Evolutionary conservation across 2,113 vertebrate species (phyloP).

Genomic region (Pachycephala philippinensis): DNA sequence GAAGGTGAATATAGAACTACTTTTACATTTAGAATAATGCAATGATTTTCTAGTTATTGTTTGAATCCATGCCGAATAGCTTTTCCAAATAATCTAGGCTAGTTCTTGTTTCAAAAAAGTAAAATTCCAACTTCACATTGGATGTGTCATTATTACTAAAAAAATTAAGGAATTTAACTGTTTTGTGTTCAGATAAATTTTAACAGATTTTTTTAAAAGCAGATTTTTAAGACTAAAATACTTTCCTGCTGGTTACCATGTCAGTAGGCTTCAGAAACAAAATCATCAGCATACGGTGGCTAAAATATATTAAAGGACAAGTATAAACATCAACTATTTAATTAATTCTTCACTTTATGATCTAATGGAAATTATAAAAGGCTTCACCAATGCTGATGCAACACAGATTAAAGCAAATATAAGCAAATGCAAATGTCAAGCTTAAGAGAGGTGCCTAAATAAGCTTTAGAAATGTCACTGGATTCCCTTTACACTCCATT

Average conservation of each 20-base stretch:
- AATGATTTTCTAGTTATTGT: neutral
- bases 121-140: neutral
- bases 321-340: neutral
- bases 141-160: neutral
- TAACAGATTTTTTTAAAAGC: neutral
- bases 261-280: neutral
- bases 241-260: neutral
- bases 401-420: neutral
- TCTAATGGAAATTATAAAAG: neutral
- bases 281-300: neutral
- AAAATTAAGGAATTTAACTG: neutral
- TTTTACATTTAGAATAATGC: neutral
- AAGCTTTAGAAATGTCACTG: slow-evolving; percentile 44
- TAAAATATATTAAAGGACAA: neutral
- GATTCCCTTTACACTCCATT: slow-evolving; percentile 11
- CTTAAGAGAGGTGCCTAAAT: neutral
- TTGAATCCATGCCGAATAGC: neutral
- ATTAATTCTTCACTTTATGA: neutral
- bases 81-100: neutral
- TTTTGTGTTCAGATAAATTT: neutral
- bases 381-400: neutral
- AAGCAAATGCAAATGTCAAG: slow-evolving; percentile 24
- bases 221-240: neutral
- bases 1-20: neutral
- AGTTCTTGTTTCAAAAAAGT: neutral